A percentile compares a stretch with the other conserved stretches of the same genome.
Evolutionary conservation across 1,140 invertebrate species (phyloP).

Genomic region (Coboldia fuscipes): DNA sequence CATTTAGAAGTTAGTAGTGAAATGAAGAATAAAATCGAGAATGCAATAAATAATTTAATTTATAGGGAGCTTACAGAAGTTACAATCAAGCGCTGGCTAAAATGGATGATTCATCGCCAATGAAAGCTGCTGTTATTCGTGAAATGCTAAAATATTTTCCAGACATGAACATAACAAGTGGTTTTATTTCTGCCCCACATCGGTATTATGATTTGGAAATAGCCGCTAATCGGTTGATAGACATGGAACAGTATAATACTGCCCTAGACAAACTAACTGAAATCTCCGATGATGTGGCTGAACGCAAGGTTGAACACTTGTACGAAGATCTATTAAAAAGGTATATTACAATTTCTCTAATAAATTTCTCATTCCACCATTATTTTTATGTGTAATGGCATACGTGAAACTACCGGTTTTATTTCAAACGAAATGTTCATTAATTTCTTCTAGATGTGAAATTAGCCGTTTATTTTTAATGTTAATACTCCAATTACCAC

Average conservation of each 20-base stretch:
- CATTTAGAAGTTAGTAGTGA: conserved; percentile 10
- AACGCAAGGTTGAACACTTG: conserved; percentile 12
- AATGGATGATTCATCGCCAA: conserved; percentile 11
- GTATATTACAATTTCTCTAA: no score
- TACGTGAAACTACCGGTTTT: no score
- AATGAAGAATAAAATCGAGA: no score
- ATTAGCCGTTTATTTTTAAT: no score
- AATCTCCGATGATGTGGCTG: conserved; percentile 18
- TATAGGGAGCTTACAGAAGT: conserved; percentile 12
- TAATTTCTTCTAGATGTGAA: no score
- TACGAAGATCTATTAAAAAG: conserved; percentile 12
- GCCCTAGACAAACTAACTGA: conserved; percentile 17
- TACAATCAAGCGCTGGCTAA: conserved; percentile 14
- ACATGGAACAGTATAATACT: no score
- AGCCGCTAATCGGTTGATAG: no score
- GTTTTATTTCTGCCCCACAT: conserved; percentile 16
- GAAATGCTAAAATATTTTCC: conserved; percentile 10
- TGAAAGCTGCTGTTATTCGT: conserved; percentile 16
- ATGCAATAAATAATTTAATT: not conserved
- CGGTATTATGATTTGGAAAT: conserved; percentile 15
- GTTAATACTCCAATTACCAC: no score
- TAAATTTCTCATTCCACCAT: no score
- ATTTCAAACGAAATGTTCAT: no score
- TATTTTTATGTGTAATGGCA: no score
- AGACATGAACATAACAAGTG: conserved; percentile 14